These are phyloP conservation scores for Cotesia congregata DNA, from an alignment of 2,888 invertebrate species.

Conservation along the genomic window DNA sequence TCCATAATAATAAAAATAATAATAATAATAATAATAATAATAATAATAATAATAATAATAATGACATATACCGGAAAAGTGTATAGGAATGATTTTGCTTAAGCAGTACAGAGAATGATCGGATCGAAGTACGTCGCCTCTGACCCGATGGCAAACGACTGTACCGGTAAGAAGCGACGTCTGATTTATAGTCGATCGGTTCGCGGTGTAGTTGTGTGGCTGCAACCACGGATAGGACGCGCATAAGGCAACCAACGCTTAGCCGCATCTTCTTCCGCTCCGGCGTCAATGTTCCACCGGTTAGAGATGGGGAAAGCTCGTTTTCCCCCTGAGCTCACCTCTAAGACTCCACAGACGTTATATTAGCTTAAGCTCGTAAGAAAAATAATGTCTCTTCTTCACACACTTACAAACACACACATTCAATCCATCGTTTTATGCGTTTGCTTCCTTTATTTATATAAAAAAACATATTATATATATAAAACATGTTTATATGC, in stretches of 20 bases:
- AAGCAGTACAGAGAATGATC: background rate
- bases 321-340: slow-evolving; percentile 25
- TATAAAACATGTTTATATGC: background rate
- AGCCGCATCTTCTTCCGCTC: background rate
- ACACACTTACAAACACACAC: background rate
- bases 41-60: background rate
- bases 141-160: slow-evolving; percentile 54
- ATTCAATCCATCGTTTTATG: background rate
- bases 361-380: background rate
- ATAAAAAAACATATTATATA: background rate
- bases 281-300: background rate
- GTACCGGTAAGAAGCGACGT: slow-evolving; percentile 61
- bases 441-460: background rate
- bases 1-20: background rate
- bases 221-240: slow-evolving; percentile 12
- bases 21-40: slow-evolving; percentile 3
- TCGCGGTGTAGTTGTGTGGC: slow-evolving; percentile 42
- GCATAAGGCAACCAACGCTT: background rate
- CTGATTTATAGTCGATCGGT: slow-evolving; percentile 62
- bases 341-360: background rate
- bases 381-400: background rate
- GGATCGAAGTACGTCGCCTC: slow-evolving; percentile 10
- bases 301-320: slow-evolving; percentile 45
- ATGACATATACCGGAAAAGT: background rate
- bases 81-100: background rate